These are phyloP conservation scores for Aelia acuminata DNA, from an alignment of 2,888 invertebrate genomes.

Conservation along the genomic window DNA sequence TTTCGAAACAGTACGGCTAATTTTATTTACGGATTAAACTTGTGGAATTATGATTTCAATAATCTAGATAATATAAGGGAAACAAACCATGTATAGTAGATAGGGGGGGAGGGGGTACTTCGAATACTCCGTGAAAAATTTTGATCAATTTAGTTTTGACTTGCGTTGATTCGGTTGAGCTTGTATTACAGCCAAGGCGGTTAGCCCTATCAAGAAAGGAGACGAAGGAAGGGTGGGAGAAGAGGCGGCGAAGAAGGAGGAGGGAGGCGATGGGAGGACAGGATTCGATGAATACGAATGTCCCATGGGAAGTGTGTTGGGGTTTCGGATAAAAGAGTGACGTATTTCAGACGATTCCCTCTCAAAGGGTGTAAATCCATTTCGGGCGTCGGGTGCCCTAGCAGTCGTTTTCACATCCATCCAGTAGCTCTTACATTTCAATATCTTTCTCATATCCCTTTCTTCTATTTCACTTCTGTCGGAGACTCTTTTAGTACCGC, in stretches of 20 bases:
- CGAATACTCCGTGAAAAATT: not conserved
- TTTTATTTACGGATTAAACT: too few species aligned
- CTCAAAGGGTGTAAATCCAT: slow-evolving; percentile 51
- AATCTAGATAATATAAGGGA: too few species aligned
- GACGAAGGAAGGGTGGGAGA: not conserved
- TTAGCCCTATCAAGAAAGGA: slow-evolving; percentile 30
- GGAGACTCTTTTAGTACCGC: not conserved
- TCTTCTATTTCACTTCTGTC: slow-evolving; percentile 40
- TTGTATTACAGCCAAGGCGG: not conserved
- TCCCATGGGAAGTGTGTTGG: slow-evolving; percentile 43
- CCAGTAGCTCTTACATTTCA: slow-evolving; percentile 45
- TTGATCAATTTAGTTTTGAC: not conserved
- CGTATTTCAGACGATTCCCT: slow-evolving; percentile 45
- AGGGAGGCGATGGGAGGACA: slow-evolving; percentile 30
- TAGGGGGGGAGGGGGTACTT: too few species aligned
- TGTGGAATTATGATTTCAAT: too few species aligned
- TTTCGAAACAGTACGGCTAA: too few species aligned
- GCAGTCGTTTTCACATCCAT: slow-evolving; percentile 46
- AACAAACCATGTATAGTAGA: too few species aligned
- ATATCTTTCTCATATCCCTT: slow-evolving; percentile 46
- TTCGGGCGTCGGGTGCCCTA: not conserved
- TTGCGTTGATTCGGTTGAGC: not conserved
- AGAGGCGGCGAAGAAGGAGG: not conserved
- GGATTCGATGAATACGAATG: slow-evolving; percentile 48
- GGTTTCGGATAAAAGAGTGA: slow-evolving; percentile 44